Base-by-base conservation (phyloP, 2,113 vertebrate genomes). In the Myotis davidii region DNA sequence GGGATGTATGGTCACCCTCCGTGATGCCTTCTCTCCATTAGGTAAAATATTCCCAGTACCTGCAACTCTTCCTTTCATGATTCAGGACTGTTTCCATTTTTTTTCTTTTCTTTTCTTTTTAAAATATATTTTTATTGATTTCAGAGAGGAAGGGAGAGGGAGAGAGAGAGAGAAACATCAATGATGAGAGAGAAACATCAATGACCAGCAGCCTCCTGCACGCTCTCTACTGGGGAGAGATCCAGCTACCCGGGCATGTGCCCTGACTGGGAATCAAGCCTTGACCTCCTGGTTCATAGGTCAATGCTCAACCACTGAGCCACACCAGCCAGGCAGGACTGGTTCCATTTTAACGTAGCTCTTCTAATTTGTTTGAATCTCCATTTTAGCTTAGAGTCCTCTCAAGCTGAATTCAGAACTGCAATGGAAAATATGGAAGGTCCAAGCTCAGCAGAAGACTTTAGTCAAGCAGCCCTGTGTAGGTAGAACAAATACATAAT, bases 401-500 rank as follows among this genome's bases (percentile, higher is more conserved):
- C 6, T 8, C 34, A 17, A 87, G 48, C 27, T 54, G 59, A 89
- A 89, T 59, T 23, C 54, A 81, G 39, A 67, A 59, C 11, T 74
- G 50, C 8, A 61, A 5, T 48, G 21, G 18, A 95, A 91, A 78
- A 73, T 50, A 2, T 2, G 5, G 84, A 27, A 52, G 6, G 73
- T 82, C 45, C 48, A 52, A 45, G 9, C 13, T 74, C 39, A 67
- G 27, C 20, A 70, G 42, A 76, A 91, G 39, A 86, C 42, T 86
- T 83, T 78, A 78, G 79, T 83, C 81, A 74, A 91, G 82, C 72
- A 67, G n/a, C 0, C 59, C 72, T 82, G 88, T 64, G 70, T 67
- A 85, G 74, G 69, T 67, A 93, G 73, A 93, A 91, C 14, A 85
- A 88, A 82, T 45, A 70, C 5, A 78, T 56, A 82, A 93, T 82